phyloP scores from a whole-genome alignment of 2,113 vertebrate species.

The Entelurus aequoreus region DNA sequence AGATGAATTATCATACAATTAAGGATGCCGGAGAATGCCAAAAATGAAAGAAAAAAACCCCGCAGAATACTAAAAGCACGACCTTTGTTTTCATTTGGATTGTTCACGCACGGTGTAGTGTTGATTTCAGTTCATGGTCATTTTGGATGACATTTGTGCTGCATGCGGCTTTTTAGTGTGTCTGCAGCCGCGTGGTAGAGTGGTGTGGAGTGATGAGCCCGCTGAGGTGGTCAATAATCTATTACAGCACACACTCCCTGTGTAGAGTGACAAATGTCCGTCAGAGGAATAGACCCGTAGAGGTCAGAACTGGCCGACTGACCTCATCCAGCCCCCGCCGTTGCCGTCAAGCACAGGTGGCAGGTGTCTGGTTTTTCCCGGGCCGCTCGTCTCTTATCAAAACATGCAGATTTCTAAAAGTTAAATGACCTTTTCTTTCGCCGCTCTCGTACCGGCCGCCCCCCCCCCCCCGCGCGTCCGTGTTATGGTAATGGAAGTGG shows the following conservation, averaged over 20 bases:
- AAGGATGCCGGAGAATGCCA: constrained; percentile 83
- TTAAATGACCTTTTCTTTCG: constrained; percentile 23
- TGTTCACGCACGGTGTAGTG: constrained; percentile 28
- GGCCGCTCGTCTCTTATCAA: constrained; percentile 8
- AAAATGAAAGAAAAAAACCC: constrained; percentile 35
- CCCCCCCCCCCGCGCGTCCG: constrained; percentile 39
- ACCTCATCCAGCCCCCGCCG: constrained; percentile 46
- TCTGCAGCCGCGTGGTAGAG: constrained; percentile 16
- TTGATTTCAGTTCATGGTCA: constrained; percentile 25
- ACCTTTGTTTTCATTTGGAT: constrained; percentile 47
- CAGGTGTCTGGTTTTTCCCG: constrained; percentile 5
- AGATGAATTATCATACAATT: constrained; percentile 91
- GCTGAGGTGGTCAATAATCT: constrained; percentile 79
- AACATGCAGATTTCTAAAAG: constrained; percentile 12
- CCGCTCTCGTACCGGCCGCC: constrained; percentile 52
- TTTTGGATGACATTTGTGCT: neutral
- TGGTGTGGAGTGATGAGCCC: constrained; percentile 63
- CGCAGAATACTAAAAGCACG: constrained; percentile 65
- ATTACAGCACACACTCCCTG: constrained; percentile 68
- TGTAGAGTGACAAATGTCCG: constrained; percentile 78
- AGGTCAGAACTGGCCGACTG: constrained; percentile 71
- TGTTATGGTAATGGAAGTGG: constrained; percentile 72
- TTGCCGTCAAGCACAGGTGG: constrained; percentile 1
- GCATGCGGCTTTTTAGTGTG: neutral
- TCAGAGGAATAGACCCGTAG: constrained; percentile 70